Percentiles rank a stretch among this genome's conserved stretches.
These are phyloP conservation scores for Haemorhous mexicanus DNA, from an alignment of 2,113 vertebrate species.

Conservation along the genomic window DNA sequence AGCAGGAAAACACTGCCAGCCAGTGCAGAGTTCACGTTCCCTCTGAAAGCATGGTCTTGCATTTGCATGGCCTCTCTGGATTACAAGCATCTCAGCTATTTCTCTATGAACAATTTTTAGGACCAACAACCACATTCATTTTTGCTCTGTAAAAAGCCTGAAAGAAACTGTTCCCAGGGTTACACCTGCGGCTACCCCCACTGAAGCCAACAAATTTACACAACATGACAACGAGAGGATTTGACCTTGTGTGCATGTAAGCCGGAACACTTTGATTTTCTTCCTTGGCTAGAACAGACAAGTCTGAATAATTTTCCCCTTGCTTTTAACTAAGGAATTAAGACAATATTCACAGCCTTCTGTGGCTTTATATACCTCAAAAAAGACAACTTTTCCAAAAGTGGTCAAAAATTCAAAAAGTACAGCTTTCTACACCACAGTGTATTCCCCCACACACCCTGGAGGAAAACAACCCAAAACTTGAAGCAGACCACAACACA, in stretches of 20 bases:
- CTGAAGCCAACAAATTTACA: background rate
- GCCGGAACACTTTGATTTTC: background rate
- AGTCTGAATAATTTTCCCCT: background rate
- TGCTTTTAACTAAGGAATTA: background rate
- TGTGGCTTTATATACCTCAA: background rate
- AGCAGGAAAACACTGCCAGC: slow-evolving; percentile 23
- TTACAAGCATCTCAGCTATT: slow-evolving; percentile 25
- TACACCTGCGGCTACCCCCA: background rate
- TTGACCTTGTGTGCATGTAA: background rate
- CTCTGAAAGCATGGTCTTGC: background rate
- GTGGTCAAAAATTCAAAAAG: background rate
- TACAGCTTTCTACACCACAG: background rate
- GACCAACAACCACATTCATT: background rate
- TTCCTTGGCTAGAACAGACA: background rate
- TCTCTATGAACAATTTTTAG: background rate
- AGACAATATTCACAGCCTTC: background rate
- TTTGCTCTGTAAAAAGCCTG: background rate
- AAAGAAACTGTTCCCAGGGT: background rate
- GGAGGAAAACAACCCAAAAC: background rate
- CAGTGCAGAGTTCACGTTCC: slow-evolving; percentile 23
- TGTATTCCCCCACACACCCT: background rate
- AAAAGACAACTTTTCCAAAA: background rate
- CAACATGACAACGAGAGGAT: background rate
- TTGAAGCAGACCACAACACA: background rate
- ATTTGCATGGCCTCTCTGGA: background rate